Base-by-base conservation (phyloP, 2,113 vertebrate species). In the Phoenicopterus ruber region DNA sequence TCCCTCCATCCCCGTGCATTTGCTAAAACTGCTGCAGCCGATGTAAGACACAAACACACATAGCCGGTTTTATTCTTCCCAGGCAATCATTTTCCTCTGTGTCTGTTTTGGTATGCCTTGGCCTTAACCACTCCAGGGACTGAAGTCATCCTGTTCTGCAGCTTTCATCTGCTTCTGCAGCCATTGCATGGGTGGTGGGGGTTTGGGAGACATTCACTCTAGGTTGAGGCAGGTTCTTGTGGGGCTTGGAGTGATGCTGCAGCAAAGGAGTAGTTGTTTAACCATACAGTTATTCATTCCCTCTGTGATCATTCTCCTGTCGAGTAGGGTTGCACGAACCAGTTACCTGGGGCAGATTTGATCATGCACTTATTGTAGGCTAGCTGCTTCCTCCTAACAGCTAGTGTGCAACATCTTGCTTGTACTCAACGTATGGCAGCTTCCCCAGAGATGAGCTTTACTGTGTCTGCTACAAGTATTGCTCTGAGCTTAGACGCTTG, bases 371-470 rank as follows among this genome's bases (percentile, higher is more conserved):
- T 34, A 3, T 28, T 3, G 17, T 49, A 82, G 61, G 34, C 61
- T 70, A 1, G 7, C 70, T 11, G 44, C 79, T 77, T 50, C 72
- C 89, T 65, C 42, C 1, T 3, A 57, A 42, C 77, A n/a, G 81
- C 49, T 16, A 10, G 62, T 7, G 1, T 2, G 11, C 76, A 36
- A 54, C 69, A 6, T 84, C 81, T 88, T 13, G 1, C 89, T 91
- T n/a, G 76, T 79, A 74, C 87, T 46, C 88, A 76, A 5, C 5
- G 11, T 82, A 19, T 32, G 54, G 42, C 92, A 76, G 78, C 73
- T 85, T 95, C 92, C 92, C 82, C 61, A 38, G 85, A 88, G 92
- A 82, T 13, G 29, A 69, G 70, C 46, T 82, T 65, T 71, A 32
- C 88, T 84, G 78, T 11, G 6, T 59, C 85, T 86, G 66, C 95